phyloP scores from a whole-genome alignment of 2,888 invertebrate genomes.

The Daptonema setosum region DNA sequence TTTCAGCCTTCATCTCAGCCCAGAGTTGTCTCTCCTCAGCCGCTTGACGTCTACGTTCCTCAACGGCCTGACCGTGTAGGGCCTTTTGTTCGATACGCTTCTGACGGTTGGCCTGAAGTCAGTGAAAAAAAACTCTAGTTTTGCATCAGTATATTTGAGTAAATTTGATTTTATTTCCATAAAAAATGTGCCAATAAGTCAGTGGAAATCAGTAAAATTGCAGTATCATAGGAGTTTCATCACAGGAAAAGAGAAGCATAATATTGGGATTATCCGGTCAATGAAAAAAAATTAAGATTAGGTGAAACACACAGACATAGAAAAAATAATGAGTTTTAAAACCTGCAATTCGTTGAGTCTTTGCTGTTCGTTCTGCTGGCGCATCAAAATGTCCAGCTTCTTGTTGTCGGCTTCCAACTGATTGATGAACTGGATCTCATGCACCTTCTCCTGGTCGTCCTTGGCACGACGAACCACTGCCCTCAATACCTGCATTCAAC shows the following conservation, averaged over 20 bases:
- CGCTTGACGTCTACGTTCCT: constrained; percentile 25
- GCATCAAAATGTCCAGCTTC: constrained; percentile 62
- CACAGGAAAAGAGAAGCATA: no score
- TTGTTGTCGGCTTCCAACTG: constrained; percentile 82
- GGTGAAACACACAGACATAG: no score
- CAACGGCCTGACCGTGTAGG: constrained; percentile 80
- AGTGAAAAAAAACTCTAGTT: no score
- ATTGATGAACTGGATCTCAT: constrained; percentile 92
- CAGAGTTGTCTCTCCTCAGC: not conserved
- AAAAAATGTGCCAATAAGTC: no score
- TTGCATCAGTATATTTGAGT: no score
- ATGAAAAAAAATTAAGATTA: no score
- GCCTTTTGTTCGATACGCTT: constrained; percentile 67
- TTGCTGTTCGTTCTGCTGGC: constrained; percentile 35
- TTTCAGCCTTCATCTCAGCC: not conserved
- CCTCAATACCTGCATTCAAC: constrained; percentile 39
- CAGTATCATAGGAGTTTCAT: no score
- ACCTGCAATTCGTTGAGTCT: constrained; percentile 40
- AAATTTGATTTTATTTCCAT: no score
- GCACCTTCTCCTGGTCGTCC: constrained; percentile 85
- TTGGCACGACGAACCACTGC: constrained; percentile 73
- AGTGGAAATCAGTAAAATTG: no score
- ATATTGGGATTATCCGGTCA: no score
- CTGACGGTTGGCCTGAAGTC: constrained; percentile 56
- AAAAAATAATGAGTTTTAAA: no score